Evolutionary conservation across 2,113 vertebrate genomes (phyloP), one percentile per base, ranked within the genome.

Genomic region (Phoenicopterus ruber): DNA sequence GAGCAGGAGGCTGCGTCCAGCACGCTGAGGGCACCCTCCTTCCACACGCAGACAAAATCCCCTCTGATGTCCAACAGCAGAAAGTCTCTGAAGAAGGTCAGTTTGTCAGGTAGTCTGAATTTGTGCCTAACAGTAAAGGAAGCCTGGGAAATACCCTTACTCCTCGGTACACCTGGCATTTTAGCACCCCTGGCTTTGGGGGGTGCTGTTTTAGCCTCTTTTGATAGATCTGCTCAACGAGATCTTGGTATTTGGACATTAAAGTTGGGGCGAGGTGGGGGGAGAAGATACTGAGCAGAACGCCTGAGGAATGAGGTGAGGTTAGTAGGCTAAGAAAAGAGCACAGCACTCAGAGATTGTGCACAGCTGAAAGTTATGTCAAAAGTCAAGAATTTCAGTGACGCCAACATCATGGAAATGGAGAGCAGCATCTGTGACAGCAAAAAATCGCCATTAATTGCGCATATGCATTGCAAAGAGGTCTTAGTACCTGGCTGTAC

Each of bases 251-350:
- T n/a, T 10, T 0, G 3, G 42, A 31, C 42, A 25, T 12, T 34
- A 13, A 55, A 55, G 66, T 17, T 54, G 21, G 36, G 34, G 18
- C 1, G 1, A 29, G 7, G 16, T 2, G 2, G 10, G n/a, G 16
- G 10, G 17, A 62, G 29, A 38, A 62, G 24, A 34, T 49, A 34
- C n/a, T 40, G 42, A 89, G 44, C 14, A 18, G 46, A 82, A 74
- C 19, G 28, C 38, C 13, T 28, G 28, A 28, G 26, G 49, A 70
- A 57, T 22, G 40, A 54, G 20, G 22, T 32, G 5, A 61, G 54
- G 38, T 52, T 25, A 59, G 17, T 7, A 77, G 36, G 49, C 28
- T 22, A 42, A 55, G 31, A 69, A 49, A 61, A 62, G 22, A 29
- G 10, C 0, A 0, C n/a, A 76, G 21, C 55, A 38, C 34, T 49